phyloP scores from a whole-genome alignment of 2,797 vertebrate genomes.

The Molothrus aeneus region DNA sequence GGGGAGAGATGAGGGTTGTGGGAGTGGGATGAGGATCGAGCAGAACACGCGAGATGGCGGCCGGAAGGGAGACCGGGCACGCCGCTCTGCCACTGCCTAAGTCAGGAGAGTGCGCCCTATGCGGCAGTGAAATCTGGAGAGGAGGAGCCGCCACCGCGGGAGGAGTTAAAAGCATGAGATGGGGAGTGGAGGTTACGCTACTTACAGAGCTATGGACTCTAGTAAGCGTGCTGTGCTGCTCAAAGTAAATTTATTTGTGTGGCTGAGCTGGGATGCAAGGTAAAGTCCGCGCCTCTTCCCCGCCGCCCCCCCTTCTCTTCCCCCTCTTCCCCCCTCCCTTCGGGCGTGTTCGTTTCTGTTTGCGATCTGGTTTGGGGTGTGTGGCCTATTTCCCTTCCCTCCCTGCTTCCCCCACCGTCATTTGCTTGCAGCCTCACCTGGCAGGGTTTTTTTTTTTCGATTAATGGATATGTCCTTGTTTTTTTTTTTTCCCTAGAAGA shows the following conservation, averaged over 20 bases:
- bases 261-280: not conserved
- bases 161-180: not conserved
- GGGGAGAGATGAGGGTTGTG: not conserved
- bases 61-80: slow-evolving; percentile 29
- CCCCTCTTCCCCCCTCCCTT: not conserved
- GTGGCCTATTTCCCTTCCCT: not conserved
- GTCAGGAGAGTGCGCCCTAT: not conserved
- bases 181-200: not conserved
- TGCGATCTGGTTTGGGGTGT: not conserved
- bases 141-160: not conserved
- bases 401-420: not conserved
- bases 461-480: not conserved
- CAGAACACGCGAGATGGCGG: slow-evolving; percentile 77
- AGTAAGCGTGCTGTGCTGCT: not conserved
- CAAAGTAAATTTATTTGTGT: not conserved
- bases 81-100: not conserved
- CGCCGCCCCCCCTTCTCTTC: no score
- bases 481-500: not conserved
- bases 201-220: not conserved
- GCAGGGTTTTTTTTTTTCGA: not conserved
- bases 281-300: not conserved
- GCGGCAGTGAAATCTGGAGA: not conserved
- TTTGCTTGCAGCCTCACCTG: not conserved
- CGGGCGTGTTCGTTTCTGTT: not conserved
- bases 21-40: not conserved